phyloP scores from a whole-genome alignment of 2,797 vertebrate genomes.

The Ptychobarbus kaznakovi region DNA sequence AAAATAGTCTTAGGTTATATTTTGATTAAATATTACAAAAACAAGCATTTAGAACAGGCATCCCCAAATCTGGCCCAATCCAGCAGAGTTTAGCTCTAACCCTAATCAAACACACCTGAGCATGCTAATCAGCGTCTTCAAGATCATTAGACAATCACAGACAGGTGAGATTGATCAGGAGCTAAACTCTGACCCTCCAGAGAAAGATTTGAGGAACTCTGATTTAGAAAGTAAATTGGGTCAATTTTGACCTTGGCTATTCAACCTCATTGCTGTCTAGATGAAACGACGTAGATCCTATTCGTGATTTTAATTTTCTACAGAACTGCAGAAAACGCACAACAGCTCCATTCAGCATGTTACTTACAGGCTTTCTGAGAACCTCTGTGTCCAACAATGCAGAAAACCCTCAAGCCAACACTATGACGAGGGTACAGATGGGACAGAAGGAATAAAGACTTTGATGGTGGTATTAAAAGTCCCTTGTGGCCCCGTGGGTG shows the following conservation, averaged over 20 bases:
- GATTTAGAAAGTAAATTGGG: background rate
- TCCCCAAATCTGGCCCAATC: too few relatives aligned
- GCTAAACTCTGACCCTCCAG: too few relatives aligned
- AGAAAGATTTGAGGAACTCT: too few relatives aligned
- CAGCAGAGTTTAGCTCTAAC: too few relatives aligned
- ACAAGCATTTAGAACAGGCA: background rate
- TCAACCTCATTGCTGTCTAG: background rate
- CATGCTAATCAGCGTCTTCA: too few relatives aligned
- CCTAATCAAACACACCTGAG: too few relatives aligned
- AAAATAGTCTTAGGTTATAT: background rate
- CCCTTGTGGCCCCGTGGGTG: constrained; percentile 18
- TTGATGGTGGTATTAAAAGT: background rate
- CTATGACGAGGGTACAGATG: background rate
- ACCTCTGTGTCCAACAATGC: background rate
- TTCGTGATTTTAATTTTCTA: background rate
- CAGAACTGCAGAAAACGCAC: background rate
- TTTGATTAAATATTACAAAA: background rate
- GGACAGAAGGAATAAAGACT: background rate
- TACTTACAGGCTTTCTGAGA: background rate
- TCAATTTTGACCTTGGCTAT: background rate
- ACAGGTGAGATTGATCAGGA: too few relatives aligned
- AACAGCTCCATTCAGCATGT: background rate
- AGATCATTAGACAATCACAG: too few relatives aligned
- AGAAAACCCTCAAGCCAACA: constrained; percentile 19
- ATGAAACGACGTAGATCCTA: background rate